phyloP scores from a whole-genome alignment of 2,888 invertebrate genomes.

The Drosophila greeni region DNA sequence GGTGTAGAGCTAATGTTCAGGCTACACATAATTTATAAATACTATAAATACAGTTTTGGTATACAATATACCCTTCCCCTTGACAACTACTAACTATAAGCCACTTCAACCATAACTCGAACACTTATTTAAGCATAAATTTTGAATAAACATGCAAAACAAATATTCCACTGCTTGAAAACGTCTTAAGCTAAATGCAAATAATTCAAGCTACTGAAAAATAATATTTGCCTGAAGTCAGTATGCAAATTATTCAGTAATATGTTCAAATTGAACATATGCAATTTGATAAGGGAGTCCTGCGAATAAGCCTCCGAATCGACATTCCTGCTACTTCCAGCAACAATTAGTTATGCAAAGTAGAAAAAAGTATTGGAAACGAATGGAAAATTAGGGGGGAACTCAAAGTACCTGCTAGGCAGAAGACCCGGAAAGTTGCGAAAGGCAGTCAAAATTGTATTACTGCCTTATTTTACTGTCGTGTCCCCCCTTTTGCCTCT shows the following conservation, averaged over 20 bases:
- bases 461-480: slow-evolving; percentile 54
- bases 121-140: slow-evolving; percentile 22
- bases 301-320: slow-evolving; percentile 5
- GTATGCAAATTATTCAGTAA: slow-evolving; percentile 53
- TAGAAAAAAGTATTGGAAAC: slow-evolving; percentile 8
- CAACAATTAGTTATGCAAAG: slow-evolving; percentile 54
- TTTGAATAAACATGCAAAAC: slow-evolving; percentile 28
- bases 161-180: slow-evolving; percentile 14
- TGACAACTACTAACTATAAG: not conserved
- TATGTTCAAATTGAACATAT: slow-evolving; percentile 16
- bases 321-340: slow-evolving; percentile 1
- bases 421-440: slow-evolving; percentile 20
- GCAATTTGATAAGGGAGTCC: slow-evolving; percentile 15
- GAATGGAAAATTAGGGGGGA: slow-evolving; percentile 7
- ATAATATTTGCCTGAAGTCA: slow-evolving; percentile 19
- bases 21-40: not conserved
- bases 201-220: slow-evolving; percentile 38
- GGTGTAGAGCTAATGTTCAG: not conserved
- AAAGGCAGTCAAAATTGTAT: slow-evolving; percentile 51
- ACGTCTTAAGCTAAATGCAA: slow-evolving; percentile 17
- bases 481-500: slow-evolving; percentile 32
- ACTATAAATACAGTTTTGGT: not conserved
- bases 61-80: not conserved
- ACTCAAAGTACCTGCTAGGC: slow-evolving; percentile 38
- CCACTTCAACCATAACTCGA: slow-evolving; percentile 2